Percentiles rank a stretch among this genome's conserved stretches.
These are phyloP conservation scores for Eubasilissa regina DNA, from an alignment of 1,140 invertebrate genomes.

Conservation along the genomic window DNA sequence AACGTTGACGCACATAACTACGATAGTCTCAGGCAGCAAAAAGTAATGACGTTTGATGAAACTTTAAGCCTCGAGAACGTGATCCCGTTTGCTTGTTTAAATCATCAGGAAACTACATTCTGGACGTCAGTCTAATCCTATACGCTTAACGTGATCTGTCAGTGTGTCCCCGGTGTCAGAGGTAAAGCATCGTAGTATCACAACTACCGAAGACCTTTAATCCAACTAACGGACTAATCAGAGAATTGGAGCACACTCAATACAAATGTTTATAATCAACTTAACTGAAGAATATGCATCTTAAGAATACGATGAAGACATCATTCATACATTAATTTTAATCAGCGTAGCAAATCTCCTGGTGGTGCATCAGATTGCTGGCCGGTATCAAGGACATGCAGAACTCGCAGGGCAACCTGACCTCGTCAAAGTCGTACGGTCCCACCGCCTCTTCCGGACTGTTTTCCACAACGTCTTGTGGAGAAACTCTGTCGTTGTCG, in stretches of 20 bases:
- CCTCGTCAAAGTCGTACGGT: slow-evolving; percentile 39
- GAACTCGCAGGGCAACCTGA: slow-evolving; percentile 57
- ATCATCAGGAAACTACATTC: too few relatives aligned
- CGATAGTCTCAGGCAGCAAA: too few relatives aligned
- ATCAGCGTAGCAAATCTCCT: slow-evolving; percentile 49
- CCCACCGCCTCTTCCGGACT: slow-evolving; percentile 39
- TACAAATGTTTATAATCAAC: background rate
- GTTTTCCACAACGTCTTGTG: background rate
- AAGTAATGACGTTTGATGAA: too few relatives aligned
- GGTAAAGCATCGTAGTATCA: too few relatives aligned
- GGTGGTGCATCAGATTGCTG: slow-evolving; percentile 49
- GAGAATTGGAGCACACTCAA: background rate
- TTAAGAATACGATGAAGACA: background rate
- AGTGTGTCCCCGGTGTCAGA: too few relatives aligned
- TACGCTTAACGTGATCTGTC: too few relatives aligned
- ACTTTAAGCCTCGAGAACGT: too few relatives aligned
- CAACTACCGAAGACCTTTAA: too few relatives aligned
- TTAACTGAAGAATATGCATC: background rate
- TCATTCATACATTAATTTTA: background rate
- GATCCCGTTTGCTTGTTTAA: too few relatives aligned
- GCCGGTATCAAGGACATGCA: slow-evolving; percentile 55
- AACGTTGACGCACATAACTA: too few relatives aligned
- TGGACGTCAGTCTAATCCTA: too few relatives aligned
- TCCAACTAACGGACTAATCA: too few relatives aligned
- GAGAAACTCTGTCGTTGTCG: background rate